Conservation (phyloP, 2,797 vertebrate genomes). For the Chaunax sp. region DNA sequence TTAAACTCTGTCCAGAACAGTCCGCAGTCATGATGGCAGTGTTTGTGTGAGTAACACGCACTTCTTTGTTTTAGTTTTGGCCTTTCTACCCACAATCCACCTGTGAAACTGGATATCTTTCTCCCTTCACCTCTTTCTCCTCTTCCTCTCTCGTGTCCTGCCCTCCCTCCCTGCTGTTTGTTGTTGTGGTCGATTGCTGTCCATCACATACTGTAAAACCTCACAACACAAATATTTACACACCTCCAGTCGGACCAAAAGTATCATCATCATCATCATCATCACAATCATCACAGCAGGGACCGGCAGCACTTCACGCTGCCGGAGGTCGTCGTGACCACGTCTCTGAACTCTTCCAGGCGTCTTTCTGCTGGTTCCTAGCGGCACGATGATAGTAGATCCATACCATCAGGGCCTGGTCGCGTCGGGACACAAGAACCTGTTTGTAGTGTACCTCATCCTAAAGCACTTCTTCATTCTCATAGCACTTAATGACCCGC, state of each 20-base stretch:
- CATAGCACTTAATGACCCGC: conserved; percentile 55
- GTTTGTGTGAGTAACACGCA: conserved; percentile 59
- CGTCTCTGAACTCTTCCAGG: conserved; percentile 6
- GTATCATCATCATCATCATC: conserved; percentile 1
- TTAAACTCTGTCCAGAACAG: conserved; percentile 96
- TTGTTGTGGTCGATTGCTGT: conserved; percentile 51
- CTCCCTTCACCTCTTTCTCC: not conserved
- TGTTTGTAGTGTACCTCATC: conserved; percentile 44
- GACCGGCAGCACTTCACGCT: conserved; percentile 23
- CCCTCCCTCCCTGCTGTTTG: conserved; percentile 47
- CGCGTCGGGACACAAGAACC: conserved; percentile 2
- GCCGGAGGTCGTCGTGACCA: not conserved
- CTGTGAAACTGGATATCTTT: conserved; percentile 80
- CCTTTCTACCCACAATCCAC: conserved; percentile 68
- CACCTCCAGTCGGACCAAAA: conserved; percentile 55
- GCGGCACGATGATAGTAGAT: not conserved
- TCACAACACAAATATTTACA: not conserved
- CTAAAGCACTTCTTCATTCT: conserved; percentile 62
- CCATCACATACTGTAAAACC: conserved; percentile 11
- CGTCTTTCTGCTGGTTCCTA: conserved; percentile 8
- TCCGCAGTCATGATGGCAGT: conserved; percentile 87
- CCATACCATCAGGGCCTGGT: not conserved
- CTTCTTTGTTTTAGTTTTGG: conserved; percentile 58
- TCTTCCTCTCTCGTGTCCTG: conserved; percentile 17
- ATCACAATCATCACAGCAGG: too few species aligned